A percentile compares a stretch with the other conserved stretches of the same genome.
Conservation (phyloP, 1,140 invertebrate species). For the Eumaeus atala region DNA sequence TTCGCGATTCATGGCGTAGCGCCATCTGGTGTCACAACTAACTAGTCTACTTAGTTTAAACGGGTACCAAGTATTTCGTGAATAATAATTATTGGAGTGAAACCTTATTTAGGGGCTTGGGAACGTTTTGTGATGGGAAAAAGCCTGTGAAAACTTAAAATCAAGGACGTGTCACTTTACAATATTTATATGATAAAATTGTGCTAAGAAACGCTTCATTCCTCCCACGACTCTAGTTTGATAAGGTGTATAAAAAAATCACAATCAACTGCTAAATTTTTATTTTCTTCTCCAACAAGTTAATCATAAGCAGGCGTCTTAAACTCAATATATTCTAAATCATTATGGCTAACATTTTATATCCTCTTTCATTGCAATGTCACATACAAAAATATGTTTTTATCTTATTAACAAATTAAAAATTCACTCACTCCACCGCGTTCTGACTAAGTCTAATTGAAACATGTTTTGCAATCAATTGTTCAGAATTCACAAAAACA, state of each 20-base stretch:
- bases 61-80: no score
- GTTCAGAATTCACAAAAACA: conserved; percentile 46
- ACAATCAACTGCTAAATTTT: conserved; percentile 60
- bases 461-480: conserved; percentile 35
- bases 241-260: no score
- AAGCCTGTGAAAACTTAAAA: no score
- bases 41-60: no score
- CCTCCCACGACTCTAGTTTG: neutral
- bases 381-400: conserved; percentile 68
- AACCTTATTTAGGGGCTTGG: no score
- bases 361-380: conserved; percentile 50
- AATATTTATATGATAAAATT: no score
- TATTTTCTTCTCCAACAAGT: conserved; percentile 66
- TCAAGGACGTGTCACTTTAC: no score
- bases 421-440: conserved; percentile 56
- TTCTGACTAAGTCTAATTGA: conserved; percentile 48
- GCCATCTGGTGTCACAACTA: no score
- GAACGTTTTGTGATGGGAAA: no score
- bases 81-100: no score
- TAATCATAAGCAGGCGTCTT: conserved; percentile 63
- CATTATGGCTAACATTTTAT: conserved; percentile 60
- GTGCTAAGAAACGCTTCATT: neutral
- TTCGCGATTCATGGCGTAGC: no score
- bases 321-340: conserved; percentile 62
- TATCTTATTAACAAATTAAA: conserved; percentile 57